A percentile compares a stretch with the other conserved stretches of the same genome.
Conservation (phyloP, 1,140 invertebrate species). For the Hylaeus volcanicus region DNA sequence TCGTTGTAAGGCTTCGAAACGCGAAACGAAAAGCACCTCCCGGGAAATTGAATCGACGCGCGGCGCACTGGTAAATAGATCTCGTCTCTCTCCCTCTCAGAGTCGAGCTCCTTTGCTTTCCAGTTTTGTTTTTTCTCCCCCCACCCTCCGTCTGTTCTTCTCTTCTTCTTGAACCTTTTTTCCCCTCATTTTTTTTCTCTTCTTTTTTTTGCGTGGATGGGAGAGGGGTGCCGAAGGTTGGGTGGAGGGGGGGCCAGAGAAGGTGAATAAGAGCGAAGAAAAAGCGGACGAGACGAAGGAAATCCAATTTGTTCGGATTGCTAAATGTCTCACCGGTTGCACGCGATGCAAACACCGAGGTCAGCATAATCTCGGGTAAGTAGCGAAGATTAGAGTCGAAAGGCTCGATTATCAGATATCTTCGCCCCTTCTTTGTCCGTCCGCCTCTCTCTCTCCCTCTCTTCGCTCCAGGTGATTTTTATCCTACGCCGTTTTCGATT, state of each 20-base stretch:
- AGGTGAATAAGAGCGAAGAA: not conserved
- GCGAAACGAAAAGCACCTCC: slow-evolving; percentile 54
- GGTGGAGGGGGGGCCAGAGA: not conserved
- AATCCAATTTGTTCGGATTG: slow-evolving; percentile 49
- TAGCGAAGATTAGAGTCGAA: slow-evolving; percentile 36
- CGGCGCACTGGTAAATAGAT: slow-evolving; percentile 55
- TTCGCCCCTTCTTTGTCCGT: not conserved
- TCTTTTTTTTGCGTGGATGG: not conserved
- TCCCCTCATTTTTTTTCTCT: too few relatives aligned
- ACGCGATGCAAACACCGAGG: slow-evolving; percentile 37
- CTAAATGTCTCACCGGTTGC: slow-evolving; percentile 43
- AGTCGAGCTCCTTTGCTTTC: not conserved
- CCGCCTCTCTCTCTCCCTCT: too few relatives aligned
- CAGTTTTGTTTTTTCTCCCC: not conserved
- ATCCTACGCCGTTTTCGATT: slow-evolving; percentile 1
- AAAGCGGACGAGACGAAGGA: slow-evolving; percentile 22
- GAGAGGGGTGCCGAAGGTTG: too few relatives aligned
- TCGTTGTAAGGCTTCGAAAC: slow-evolving; percentile 52
- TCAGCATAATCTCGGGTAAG: slow-evolving; percentile 42
- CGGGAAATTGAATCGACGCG: slow-evolving; percentile 61
- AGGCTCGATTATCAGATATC: slow-evolving; percentile 36
- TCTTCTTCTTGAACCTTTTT: too few relatives aligned
- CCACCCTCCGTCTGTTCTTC: too few relatives aligned
- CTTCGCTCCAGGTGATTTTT: not conserved
- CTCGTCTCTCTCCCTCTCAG: slow-evolving; percentile 25